Conservation (phyloP, 2,113 vertebrate genomes). For the Apus apus region DNA sequence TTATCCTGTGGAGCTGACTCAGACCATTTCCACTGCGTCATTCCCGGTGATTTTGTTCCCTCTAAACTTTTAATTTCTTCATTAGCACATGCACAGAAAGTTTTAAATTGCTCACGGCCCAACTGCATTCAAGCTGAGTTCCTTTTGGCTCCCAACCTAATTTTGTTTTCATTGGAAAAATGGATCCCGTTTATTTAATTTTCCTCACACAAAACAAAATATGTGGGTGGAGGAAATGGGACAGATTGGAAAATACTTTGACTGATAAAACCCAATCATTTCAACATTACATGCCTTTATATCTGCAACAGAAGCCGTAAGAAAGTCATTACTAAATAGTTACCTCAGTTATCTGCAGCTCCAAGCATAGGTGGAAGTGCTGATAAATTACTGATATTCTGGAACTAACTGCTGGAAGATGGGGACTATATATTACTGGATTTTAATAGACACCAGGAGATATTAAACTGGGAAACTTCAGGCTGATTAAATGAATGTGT, state of each 20-base stretch:
- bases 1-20: background rate
- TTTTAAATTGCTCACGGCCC: background rate
- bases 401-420: background rate
- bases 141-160: background rate
- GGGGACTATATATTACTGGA: background rate
- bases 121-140: background rate
- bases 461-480: background rate
- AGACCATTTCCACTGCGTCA: background rate
- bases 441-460: background rate
- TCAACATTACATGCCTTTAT: background rate
- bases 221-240: slow-evolving; percentile 45
- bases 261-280: slow-evolving; percentile 14
- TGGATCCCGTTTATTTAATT: slow-evolving; percentile 40
- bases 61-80: background rate
- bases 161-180: slow-evolving; percentile 39
- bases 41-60: background rate
- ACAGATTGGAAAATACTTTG: slow-evolving; percentile 41
- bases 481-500: background rate
- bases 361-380: background rate
- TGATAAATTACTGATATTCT: background rate
- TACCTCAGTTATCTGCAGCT: background rate
- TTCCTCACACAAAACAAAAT: slow-evolving; percentile 34
- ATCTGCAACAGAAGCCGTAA: slow-evolving; percentile 24
- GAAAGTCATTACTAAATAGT: slow-evolving; percentile 1
- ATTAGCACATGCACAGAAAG: background rate